Evolutionary conservation across 2,888 invertebrate species (phyloP).

Genomic region (Plutella xylostella): DNA sequence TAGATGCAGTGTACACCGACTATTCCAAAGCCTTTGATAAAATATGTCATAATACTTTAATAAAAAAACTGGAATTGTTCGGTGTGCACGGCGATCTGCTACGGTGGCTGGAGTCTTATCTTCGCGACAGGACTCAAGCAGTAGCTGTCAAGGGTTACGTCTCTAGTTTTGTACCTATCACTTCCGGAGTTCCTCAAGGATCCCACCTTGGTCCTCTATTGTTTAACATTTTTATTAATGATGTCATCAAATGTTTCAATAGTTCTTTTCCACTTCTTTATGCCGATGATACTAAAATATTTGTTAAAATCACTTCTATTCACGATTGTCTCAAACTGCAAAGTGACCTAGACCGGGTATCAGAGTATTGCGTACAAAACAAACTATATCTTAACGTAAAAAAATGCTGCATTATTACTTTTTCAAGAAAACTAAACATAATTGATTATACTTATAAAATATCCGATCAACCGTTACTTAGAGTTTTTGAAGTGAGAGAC

Average conservation of each 20-base stretch:
- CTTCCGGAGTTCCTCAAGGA: constrained; percentile 25
- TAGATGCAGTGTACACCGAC: too few relatives aligned
- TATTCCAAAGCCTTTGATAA: not conserved
- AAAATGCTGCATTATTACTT: too few relatives aligned
- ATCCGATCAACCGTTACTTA: too few relatives aligned
- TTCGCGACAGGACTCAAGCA: not conserved
- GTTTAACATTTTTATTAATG: constrained; percentile 15
- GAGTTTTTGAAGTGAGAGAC: too few relatives aligned
- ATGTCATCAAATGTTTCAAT: constrained; percentile 9
- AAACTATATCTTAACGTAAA: too few relatives aligned
- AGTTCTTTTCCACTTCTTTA: constrained; percentile 9
- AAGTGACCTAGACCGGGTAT: too few relatives aligned
- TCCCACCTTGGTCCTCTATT: constrained; percentile 14
- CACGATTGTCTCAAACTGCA: too few relatives aligned
- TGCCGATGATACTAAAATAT: constrained; percentile 16
- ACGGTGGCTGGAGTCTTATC: constrained; percentile 1
- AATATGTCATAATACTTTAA: not conserved
- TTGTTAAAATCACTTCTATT: too few relatives aligned
- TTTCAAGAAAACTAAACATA: too few relatives aligned
- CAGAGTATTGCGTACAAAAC: too few relatives aligned
- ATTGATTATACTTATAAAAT: too few relatives aligned
- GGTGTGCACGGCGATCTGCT: constrained; percentile 5
- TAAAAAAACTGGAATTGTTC: not conserved
- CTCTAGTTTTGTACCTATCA: not conserved
- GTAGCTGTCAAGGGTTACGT: constrained; percentile 1